Base-by-base conservation (phyloP, 2,113 vertebrate genomes). In the Lates calcarifer region DNA sequence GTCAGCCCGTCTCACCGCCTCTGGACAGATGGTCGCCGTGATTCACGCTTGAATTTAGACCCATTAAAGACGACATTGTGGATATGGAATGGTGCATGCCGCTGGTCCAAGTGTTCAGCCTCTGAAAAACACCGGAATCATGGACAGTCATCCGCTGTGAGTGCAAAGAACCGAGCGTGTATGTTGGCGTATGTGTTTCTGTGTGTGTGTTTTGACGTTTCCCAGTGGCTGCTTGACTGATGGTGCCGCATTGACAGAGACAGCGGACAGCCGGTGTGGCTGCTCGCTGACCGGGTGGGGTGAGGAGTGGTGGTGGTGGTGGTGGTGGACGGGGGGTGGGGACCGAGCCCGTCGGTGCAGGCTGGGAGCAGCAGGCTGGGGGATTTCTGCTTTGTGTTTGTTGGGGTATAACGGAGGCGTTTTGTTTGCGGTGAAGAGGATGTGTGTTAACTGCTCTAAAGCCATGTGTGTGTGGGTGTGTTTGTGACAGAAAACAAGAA, bases 61-160 rank as follows among this genome's bases (percentile, higher is more conserved):
- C 83, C 82, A 22, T 14, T 26, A 15, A 60, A 86, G 85, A 86
- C 82, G 70, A 79, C 85, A 64, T 43, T 12, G 89, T 82, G 90
- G 94, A 92, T 96, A 96, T 97, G 97, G 96, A 94, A 97, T 97
- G 96, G 96, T 96, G 96, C 95, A 95, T 94, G 94, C 94, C 85
- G 93, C 94, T 91, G 94, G 91, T 91, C 82, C 90, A 93, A 94
- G 93, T 92, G 93, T 92, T 89, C 90, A 94, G 95, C 92, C 95
- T 93, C 93, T 96, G 94, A 95, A 91, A 79, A 92, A 92, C 88
- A 88, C 91, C 93, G 91, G 92, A 95, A 93, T 92, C 71, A 97
- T 97, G 96, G 96, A 97, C 94, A 96, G 96, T 90, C 96, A 96
- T 91, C 95, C 96, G 87, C 93, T 95, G 96, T 97, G 91, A 97